These are phyloP conservation scores for Chloropsis cyanopogon DNA, from an alignment of 2,113 vertebrate genomes.

Conservation along the genomic window DNA sequence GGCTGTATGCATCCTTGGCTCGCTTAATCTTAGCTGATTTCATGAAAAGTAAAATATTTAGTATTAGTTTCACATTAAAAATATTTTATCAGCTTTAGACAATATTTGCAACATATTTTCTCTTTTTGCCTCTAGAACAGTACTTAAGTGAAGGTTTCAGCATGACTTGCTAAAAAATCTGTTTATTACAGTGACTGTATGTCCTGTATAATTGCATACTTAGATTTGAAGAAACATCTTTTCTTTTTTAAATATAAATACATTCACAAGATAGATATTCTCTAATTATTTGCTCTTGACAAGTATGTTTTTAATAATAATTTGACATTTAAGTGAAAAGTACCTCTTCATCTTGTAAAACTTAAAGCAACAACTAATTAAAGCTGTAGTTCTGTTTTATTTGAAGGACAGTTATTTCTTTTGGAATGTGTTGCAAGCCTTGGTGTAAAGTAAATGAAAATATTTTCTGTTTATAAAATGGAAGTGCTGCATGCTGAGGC, in stretches of 20 bases:
- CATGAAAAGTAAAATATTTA: conserved; percentile 3
- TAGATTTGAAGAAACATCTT: not conserved
- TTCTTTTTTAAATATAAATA: not conserved
- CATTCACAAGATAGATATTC: not conserved
- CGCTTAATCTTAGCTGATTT: not conserved
- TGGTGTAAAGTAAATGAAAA: not conserved
- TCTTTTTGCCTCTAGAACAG: not conserved
- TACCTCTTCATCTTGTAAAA: conserved; percentile 10
- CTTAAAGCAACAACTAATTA: not conserved
- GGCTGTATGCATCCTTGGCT: not conserved
- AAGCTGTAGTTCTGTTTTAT: not conserved
- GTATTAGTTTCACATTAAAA: not conserved
- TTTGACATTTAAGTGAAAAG: conserved; percentile 16
- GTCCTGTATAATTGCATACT: not conserved
- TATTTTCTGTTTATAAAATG: not conserved
- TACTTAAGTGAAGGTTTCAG: not conserved
- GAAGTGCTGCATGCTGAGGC: not conserved
- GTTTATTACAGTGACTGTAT: not conserved
- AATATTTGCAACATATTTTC: not conserved
- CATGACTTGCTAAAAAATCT: not conserved
- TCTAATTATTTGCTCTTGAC: not conserved
- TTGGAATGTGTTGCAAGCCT: not conserved
- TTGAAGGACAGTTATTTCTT: not conserved
- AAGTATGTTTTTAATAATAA: conserved; percentile 1
- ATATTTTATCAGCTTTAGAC: not conserved